phyloP scores from a whole-genome alignment of 2,113 vertebrate species.

The Athene cunicularia region DNA sequence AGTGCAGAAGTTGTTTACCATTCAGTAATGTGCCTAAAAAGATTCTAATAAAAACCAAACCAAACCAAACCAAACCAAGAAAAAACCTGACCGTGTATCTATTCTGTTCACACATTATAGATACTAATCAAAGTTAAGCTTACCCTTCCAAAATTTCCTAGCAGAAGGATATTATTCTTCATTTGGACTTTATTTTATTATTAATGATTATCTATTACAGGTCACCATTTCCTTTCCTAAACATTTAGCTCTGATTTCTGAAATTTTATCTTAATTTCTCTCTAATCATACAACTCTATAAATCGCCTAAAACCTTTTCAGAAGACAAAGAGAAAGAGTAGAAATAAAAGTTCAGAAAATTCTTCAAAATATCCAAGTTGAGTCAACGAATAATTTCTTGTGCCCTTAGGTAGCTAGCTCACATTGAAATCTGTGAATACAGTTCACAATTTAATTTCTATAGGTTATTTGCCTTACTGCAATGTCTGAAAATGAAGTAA shows the following conservation, averaged over 20 bases:
- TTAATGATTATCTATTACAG: not conserved
- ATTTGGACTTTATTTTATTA: not conserved
- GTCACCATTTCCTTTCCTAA: not conserved
- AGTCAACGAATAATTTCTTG: not conserved
- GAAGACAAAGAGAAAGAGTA: not conserved
- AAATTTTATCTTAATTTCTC: not conserved
- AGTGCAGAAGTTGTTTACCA: not conserved
- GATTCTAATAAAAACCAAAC: not conserved
- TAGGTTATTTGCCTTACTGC: not conserved
- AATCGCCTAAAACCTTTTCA: not conserved
- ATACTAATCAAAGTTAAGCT: not conserved
- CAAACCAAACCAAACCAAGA: not conserved
- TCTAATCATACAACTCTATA: not conserved
- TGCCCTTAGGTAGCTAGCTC: not conserved
- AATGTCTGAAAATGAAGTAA: not conserved
- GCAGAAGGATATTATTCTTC: not conserved
- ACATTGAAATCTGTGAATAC: not conserved
- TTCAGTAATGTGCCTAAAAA: not conserved
- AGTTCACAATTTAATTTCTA: not conserved
- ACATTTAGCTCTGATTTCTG: not conserved
- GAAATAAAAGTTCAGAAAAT: not conserved
- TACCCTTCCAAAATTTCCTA: not conserved
- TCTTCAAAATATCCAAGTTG: not conserved
- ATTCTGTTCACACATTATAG: not conserved
- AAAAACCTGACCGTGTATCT: rapidly evolving